Evolutionary conservation across 2,797 vertebrate species (phyloP), one percentile per base, ranked within the genome.

Genomic region (Erithacus rubecula): DNA sequence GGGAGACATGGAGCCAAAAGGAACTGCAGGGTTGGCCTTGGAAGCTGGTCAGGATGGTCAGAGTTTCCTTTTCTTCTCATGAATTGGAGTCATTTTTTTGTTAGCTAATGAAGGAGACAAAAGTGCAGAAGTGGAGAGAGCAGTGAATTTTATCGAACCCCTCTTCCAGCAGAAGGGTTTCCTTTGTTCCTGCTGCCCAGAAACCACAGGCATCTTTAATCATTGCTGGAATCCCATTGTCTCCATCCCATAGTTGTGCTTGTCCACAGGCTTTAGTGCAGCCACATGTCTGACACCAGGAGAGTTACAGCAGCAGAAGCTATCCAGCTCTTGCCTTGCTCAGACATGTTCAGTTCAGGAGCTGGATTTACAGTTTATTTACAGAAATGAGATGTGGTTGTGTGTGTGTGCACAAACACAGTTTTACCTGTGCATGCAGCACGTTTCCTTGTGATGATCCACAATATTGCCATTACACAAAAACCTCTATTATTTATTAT

Each of bases 161-260:
- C 23, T 69, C 55, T 82, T 69, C 51, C 37, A 76, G 5, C 44
- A 69, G 41, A 85, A 85, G 53, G 19, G 16, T 68, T 95, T 77
- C 55, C 44, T 72, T 92, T 96, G 83, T 94, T 92, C 74, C 58
- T 89, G 64, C 8, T 76, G 62, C 62, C 70, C 53, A 75, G 75
- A 53, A 94, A 83, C 59, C 58, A 24, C 46, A 76, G 90, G 70
- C 67, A 12, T 90, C 75, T 90, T 94, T 91, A 95, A 87, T 93
- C 58, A 74, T 9, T 79, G 49, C 84, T 75, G 90, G 27, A 63
- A 71, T 74, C 13, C 11, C 11, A 14, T 70, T 93, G 84, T 92
- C 75, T 58, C 29, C 55, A 65, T 88, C 84, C 71, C 86, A 15
- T 0, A 56, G 63, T 64, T 0, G 0, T 34, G 80, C 44, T 81